Base-by-base conservation (phyloP, 2,797 vertebrate species). In the Myripristis murdjan region DNA sequence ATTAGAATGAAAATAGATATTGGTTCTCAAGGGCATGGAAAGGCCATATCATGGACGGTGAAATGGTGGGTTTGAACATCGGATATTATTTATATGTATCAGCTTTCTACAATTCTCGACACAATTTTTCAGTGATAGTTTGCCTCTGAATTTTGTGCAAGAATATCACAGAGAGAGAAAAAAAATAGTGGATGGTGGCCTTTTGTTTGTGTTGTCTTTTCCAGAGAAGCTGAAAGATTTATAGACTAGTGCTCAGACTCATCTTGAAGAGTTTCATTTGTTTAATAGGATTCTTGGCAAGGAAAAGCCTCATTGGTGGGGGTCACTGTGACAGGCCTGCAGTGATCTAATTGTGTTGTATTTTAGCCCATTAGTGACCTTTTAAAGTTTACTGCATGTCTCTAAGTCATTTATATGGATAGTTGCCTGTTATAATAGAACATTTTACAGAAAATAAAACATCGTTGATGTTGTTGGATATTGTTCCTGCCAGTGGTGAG, bases 281-380 rank as follows among this genome's bases (percentile, higher is more conserved):
- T 68, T 43, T 87, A 88, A 91, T 59, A 74, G 89, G 73, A 83
- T 90, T 92, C 75, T 89, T 91, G 88, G 89, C 86, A 90, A 65
- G 11, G 67, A 53, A 10, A 62, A 75, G 18, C n/a, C 49, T 48
- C 16, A 35, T 68, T 48, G 51, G 64, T 75, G 64, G 61, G 55
- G 57, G 39, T 41, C 62, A 41, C 53, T 73, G 52, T 79, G 76
- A 78, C 67, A 51, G 73, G 80, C 81, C 76, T 61, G 77, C 73
- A 68, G 10, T 83, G 73, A 89, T 89, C 59, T 75, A 79, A 89
- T 81, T 84, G 66, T 77, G 58, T 59, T 72, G 44, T 70, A 48
- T 76, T 82, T 82, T 49, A 70, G 41, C 73, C 64, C 70, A 69
- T 86, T 82, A 77, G 63, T 81, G 69, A 67, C 77, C 64, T 75